Evolutionary conservation across 2,797 vertebrate species (phyloP).

Genomic region (Crocodylus rhombifer): DNA sequence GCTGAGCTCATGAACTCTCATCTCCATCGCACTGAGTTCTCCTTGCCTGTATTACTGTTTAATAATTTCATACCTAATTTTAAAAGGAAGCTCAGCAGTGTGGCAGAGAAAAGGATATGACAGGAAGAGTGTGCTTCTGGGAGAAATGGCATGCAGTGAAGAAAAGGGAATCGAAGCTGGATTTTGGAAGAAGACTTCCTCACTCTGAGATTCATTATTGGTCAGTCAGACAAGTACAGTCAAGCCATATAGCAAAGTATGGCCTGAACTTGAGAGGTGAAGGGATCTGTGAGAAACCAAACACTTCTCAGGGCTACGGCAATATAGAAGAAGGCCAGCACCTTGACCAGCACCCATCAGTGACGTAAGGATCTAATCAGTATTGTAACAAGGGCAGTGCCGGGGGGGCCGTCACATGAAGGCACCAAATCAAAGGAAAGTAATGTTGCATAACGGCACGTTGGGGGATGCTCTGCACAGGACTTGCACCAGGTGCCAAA

Average conservation of each 20-base stretch:
- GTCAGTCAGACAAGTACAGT: not conserved
- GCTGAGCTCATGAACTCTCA: conserved; percentile 50
- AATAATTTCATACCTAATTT: not conserved
- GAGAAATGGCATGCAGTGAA: not conserved
- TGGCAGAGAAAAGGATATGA: not conserved
- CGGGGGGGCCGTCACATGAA: no score
- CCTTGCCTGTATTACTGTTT: not conserved
- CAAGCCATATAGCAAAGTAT: conserved; percentile 25
- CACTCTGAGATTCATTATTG: conserved; percentile 11
- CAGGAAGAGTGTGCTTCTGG: not conserved
- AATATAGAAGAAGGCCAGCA: not conserved
- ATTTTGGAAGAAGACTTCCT: conserved; percentile 36
- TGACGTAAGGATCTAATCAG: not conserved
- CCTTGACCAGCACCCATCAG: not conserved
- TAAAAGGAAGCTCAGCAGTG: not conserved
- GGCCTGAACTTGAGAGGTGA: not conserved
- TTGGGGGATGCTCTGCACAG: no score
- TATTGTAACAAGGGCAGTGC: no score
- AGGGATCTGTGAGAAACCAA: not conserved
- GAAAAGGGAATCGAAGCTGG: not conserved
- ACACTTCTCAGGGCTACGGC: not conserved
- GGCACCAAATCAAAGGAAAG: no score
- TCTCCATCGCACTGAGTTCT: not conserved
- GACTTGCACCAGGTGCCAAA: no score
- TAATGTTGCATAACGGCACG: no score